Evolutionary conservation across 1,140 invertebrate genomes (phyloP), one percentile per base, ranked within the genome.

Genomic region (Aradophagus sp.): DNA sequence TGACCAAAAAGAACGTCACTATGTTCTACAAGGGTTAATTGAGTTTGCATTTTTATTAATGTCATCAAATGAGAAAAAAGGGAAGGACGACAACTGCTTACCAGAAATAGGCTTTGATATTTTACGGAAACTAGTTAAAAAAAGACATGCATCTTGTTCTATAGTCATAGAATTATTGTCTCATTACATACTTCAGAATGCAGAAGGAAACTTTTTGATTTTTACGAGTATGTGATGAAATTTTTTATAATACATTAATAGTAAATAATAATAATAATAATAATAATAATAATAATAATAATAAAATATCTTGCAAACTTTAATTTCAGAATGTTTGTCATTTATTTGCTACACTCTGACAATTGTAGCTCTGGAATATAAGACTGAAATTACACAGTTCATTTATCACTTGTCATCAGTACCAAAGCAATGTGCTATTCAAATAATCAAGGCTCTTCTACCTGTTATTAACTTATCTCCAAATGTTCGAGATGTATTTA

Each of bases 11-110:
- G 85, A 88, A 65, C 84, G 87, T 29, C 85, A 87, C 56, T 78
- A 87, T 44, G 84, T 89, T 12, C 17, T 88, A 2, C 81, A 87
- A 78, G 87, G 88, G 3, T 77, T 90, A 5, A 79, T 89, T 2
- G 83, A 87, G 36, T 81, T 90, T 35, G 85, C 85, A 11, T 88
- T 89, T 77, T 59, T 80, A 1, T 75, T 90, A 5, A 77, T 90
- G 67, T 42, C 55, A 5, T 76, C 73, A 34, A 75, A 73, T 5
- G 83, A 83, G 2, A 75, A 76, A 66, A 78, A 83, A 53, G 65
- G 75, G 8, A 76, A 73, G 8, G 79, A 80, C 0, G 61, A 75
- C 0, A 50, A 61, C 14, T 19, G 50, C 4, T 77, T 86, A 3
- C 86, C 83, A 78, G 73, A 77, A 23, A 80, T 87, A 31, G 88